A percentile compares a stretch with the other conserved stretches of the same genome.
Evolutionary conservation across 2,113 vertebrate species (phyloP).

Genomic region (Psettodes erumei): DNA sequence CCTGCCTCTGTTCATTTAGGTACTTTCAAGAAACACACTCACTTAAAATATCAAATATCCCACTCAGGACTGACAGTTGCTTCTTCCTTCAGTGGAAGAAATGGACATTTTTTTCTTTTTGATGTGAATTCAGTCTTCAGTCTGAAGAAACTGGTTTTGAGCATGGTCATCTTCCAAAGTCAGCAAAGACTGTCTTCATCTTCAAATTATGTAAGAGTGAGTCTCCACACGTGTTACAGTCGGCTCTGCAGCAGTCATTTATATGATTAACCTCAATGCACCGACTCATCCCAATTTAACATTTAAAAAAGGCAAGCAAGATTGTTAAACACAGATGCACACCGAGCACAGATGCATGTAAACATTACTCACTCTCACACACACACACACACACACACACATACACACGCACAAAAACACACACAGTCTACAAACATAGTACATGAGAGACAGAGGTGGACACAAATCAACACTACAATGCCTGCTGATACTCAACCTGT

Average conservation of each 20-base stretch:
- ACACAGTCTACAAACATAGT: conserved; percentile 41
- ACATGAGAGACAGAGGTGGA: conserved; percentile 35
- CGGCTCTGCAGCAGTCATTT: neutral
- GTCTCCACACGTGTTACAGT: conserved; percentile 1
- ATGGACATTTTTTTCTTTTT: conserved; percentile 2
- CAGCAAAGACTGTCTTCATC: conserved; percentile 26
- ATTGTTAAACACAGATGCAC: conserved; percentile 61
- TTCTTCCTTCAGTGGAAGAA: conserved; percentile 39
- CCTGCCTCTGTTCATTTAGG: conserved; percentile 22
- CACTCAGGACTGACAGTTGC: conserved; percentile 4
- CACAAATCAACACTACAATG: conserved; percentile 12
- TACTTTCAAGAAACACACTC: conserved; percentile 12
- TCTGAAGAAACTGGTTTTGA: conserved; percentile 15
- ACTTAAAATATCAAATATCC: conserved; percentile 6
- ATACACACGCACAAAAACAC: neutral
- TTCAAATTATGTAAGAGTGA: conserved; percentile 30
- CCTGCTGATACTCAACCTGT: conserved; percentile 43
- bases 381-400: conserved; percentile 3
- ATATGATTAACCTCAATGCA: conserved; percentile 55
- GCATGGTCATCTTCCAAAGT: conserved; percentile 23
- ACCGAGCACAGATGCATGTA: conserved; percentile 46
- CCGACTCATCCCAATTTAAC: conserved; percentile 65
- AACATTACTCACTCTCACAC: conserved; percentile 8
- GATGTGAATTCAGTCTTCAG: conserved; percentile 27
- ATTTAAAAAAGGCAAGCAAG: conserved; percentile 54